Conservation (phyloP, 2,888 invertebrate genomes). For the Heliothis peltigera region DNA sequence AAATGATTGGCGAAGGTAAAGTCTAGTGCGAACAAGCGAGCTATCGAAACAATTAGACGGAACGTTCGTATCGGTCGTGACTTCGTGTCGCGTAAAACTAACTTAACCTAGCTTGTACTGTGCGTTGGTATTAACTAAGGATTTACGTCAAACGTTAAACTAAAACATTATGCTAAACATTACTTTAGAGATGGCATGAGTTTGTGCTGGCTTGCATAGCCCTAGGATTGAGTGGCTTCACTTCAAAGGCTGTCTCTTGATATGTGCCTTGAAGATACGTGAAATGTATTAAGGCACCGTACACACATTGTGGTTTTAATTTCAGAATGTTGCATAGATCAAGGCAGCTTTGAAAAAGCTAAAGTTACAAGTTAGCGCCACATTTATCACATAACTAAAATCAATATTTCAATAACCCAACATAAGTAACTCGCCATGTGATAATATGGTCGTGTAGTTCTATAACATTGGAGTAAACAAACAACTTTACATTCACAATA, state of each 20-base stretch:
- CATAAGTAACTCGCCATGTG: conserved; percentile 49
- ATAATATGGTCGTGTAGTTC: conserved; percentile 24
- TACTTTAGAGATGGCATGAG: conserved; percentile 70
- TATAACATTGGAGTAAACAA: conserved; percentile 23
- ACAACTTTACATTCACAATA: conserved; percentile 38
- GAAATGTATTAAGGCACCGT: conserved; percentile 31
- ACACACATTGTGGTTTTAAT: neutral
- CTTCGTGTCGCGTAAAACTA: conserved; percentile 68
- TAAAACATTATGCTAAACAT: conserved; percentile 66
- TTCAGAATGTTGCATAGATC: conserved; percentile 15
- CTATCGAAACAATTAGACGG: conserved; percentile 58
- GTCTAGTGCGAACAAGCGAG: conserved; percentile 27
- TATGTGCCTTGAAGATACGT: conserved; percentile 15
- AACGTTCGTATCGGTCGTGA: conserved; percentile 81
- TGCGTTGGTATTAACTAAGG: conserved; percentile 70
- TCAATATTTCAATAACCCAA: conserved; percentile 21
- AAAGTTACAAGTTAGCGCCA: conserved; percentile 41
- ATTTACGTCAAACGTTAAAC: conserved; percentile 62
- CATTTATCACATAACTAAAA: conserved; percentile 49
- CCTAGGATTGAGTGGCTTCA: conserved; percentile 38
- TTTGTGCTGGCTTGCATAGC: conserved; percentile 66
- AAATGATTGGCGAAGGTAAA: conserved; percentile 9
- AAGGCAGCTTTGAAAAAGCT: conserved; percentile 32
- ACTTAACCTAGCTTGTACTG: conserved; percentile 86
- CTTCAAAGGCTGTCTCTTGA: conserved; percentile 29